These are phyloP conservation scores for Brenthis ino DNA, from an alignment of 2,888 invertebrate species.

Conservation along the genomic window DNA sequence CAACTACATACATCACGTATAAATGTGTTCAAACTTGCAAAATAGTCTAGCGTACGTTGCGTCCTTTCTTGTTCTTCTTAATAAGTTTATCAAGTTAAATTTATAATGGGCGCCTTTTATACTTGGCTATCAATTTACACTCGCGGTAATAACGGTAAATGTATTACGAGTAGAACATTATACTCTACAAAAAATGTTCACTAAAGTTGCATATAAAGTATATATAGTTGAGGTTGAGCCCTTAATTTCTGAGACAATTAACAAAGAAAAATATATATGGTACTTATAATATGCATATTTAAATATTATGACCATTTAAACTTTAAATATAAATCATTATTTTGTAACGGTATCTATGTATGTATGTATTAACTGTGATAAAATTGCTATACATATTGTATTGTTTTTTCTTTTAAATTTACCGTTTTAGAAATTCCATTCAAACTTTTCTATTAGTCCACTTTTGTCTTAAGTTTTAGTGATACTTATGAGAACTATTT, in stretches of 20 bases:
- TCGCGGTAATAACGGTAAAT: conserved; percentile 23
- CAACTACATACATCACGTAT: too few species aligned
- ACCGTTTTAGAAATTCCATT: background rate
- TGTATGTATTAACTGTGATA: background rate
- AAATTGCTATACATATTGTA: background rate
- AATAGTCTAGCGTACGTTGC: too few species aligned
- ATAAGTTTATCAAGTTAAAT: background rate
- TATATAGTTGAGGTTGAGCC: background rate
- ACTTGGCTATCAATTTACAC: conserved; percentile 17
- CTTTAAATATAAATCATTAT: too few species aligned
- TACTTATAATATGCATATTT: too few species aligned
- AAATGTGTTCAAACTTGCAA: too few species aligned
- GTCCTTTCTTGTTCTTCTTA: too few species aligned
- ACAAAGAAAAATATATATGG: too few species aligned
- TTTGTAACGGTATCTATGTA: background rate
- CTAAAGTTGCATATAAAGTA: background rate
- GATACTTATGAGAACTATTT: too few species aligned
- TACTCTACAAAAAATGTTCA: conserved; percentile 6
- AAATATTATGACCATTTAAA: too few species aligned
- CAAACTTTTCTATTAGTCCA: too few species aligned
- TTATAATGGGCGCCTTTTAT: conserved; percentile 2
- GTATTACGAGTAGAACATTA: conserved; percentile 7
- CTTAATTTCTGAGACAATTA: too few species aligned
- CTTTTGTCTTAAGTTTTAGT: too few species aligned
- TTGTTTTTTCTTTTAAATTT: background rate